These are phyloP conservation scores for Ariopsis seemanni DNA, from an alignment of 2,113 vertebrate species.

Conservation along the genomic window DNA sequence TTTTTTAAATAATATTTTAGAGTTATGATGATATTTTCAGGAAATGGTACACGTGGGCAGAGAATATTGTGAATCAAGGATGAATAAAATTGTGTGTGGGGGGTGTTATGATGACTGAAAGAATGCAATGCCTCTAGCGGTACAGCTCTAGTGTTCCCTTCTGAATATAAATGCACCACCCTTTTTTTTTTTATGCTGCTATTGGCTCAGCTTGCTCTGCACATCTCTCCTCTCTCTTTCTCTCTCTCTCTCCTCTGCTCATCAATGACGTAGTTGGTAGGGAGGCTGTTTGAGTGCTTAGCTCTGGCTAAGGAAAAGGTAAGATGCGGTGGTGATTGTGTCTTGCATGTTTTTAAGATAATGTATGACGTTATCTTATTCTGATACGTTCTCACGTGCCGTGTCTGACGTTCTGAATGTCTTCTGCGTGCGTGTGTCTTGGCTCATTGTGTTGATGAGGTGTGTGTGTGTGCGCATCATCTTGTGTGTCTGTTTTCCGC, in stretches of 20 bases:
- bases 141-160: background rate
- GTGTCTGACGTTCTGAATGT: background rate
- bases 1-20: background rate
- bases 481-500: background rate
- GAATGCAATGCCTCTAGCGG: background rate
- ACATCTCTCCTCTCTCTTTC: slow-evolving; percentile 55
- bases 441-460: background rate
- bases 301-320: slow-evolving; percentile 72
- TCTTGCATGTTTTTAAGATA: slow-evolving; percentile 21
- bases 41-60: background rate
- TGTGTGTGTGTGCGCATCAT: background rate
- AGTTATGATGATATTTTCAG: background rate
- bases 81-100: background rate
- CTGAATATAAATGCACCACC: slow-evolving; percentile 30
- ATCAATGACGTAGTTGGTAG: slow-evolving; percentile 72
- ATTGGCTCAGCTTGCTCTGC: slow-evolving; percentile 57
- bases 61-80: background rate
- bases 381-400: slow-evolving; percentile 46
- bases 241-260: slow-evolving; percentile 53
- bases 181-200: slow-evolving; percentile 3
- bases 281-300: slow-evolving; percentile 72
- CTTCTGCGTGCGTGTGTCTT: background rate
- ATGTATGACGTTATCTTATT: slow-evolving; percentile 21
- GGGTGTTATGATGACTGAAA: background rate
- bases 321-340: slow-evolving; percentile 64